These are phyloP conservation scores for Anarhynchus alexandrinus DNA, from an alignment of 2,113 vertebrate species.

Conservation along the genomic window DNA sequence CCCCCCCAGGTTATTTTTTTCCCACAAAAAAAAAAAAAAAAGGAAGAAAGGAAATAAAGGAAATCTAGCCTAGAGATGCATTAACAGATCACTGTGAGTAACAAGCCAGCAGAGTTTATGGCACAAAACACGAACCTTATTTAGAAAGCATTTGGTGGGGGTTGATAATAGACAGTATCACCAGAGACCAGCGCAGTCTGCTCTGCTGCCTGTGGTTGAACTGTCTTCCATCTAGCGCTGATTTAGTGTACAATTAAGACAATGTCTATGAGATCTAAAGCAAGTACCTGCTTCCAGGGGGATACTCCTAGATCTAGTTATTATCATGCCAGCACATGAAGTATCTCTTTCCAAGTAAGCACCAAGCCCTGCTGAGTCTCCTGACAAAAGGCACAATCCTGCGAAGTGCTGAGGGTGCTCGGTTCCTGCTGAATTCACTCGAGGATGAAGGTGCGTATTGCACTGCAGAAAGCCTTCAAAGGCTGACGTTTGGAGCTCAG, in stretches of 20 bases:
- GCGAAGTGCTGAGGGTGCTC: not conserved
- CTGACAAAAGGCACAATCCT: not conserved
- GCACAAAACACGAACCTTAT: conserved; percentile 17
- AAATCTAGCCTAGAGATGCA: not conserved
- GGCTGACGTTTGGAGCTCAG: not conserved
- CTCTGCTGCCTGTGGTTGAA: not conserved
- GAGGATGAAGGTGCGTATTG: not conserved
- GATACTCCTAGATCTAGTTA: conserved; percentile 2
- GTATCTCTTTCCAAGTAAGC: not conserved
- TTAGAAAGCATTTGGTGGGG: conserved; percentile 18
- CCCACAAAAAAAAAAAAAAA: not conserved
- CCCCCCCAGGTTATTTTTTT: conserved; percentile 18
- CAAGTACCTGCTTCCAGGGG: not conserved
- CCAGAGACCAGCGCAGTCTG: not conserved
- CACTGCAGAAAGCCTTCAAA: not conserved
- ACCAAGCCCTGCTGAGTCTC: not conserved
- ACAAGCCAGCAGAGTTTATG: not conserved
- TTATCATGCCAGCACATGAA: not conserved
- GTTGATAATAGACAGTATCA: not conserved
- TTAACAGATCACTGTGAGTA: conserved; percentile 41
- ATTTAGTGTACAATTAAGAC: conserved; percentile 53
- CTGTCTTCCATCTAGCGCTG: not conserved
- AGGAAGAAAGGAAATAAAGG: not conserved
- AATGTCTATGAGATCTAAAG: conserved; percentile 50
- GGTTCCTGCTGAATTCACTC: not conserved